phyloP scores from a whole-genome alignment of 2,888 invertebrate species.

The Drosophila mimica region DNA sequence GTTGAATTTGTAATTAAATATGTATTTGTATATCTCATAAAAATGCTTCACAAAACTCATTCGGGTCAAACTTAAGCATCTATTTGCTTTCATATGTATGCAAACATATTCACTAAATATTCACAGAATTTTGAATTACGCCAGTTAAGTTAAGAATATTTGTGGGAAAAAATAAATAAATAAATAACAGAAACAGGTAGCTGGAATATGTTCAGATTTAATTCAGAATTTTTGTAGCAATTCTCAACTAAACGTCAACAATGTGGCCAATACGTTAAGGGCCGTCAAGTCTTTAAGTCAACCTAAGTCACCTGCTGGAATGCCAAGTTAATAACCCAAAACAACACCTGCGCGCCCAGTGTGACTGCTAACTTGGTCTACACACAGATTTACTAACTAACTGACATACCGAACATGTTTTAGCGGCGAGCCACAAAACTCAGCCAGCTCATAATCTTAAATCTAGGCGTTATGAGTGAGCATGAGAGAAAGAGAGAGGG shows the following conservation, averaged over 20 bases:
- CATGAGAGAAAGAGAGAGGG: neutral
- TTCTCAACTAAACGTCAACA: neutral
- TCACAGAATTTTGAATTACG: neutral
- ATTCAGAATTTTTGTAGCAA: neutral
- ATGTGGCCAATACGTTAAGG: conserved; percentile 15
- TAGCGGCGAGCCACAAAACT: conserved; percentile 73
- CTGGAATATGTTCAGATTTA: neutral
- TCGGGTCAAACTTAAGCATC: neutral
- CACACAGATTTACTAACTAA: conserved; percentile 70
- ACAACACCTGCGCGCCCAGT: conserved; percentile 38
- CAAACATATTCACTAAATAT: neutral
- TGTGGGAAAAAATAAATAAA: neutral
- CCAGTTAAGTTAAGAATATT: neutral
- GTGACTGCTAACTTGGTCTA: conserved; percentile 30
- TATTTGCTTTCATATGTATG: neutral
- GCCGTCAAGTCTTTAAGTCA: conserved; percentile 27
- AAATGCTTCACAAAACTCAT: neutral
- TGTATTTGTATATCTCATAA: neutral
- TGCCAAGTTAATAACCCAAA: conserved; percentile 42
- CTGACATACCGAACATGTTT: conserved; percentile 60
- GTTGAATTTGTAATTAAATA: neutral
- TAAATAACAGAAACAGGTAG: neutral
- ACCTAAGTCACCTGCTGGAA: conserved; percentile 35
- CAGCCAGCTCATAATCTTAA: conserved; percentile 77
- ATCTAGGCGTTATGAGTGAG: conserved; percentile 73